A percentile compares a stretch with the other conserved stretches of the same genome.
phyloP scores from a whole-genome alignment of 2,797 vertebrate species.

The Poecile montanus region DNA sequence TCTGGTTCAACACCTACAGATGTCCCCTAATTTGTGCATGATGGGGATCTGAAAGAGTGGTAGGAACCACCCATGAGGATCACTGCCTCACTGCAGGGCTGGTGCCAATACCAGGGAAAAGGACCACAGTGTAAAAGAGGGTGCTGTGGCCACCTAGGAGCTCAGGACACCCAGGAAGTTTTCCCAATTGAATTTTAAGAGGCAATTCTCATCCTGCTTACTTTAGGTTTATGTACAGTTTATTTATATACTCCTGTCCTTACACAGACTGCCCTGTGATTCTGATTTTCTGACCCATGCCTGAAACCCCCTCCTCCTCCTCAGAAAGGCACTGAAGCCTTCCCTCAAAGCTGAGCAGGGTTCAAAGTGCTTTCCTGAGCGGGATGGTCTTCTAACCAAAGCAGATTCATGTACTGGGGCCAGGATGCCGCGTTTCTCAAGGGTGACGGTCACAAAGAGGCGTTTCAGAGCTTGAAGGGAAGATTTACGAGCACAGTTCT shows the following conservation, averaged over 20 bases:
- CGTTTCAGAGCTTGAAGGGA: conserved; percentile 44
- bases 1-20: neutral
- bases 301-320: neutral
- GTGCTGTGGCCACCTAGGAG: neutral
- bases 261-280: neutral
- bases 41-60: neutral
- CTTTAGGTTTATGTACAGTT: conserved; percentile 44
- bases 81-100: accelerated
- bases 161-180: conserved; percentile 33
- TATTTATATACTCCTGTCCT: conserved; percentile 17
- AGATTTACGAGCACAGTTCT: conserved; percentile 28
- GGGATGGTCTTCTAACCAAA: conserved; percentile 8
- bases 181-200: conserved; percentile 2
- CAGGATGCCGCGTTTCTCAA: conserved; percentile 33
- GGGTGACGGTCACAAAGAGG: conserved; percentile 71
- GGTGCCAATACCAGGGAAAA: accelerated
- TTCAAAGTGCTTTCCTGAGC: neutral
- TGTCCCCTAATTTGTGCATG: accelerated
- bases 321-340: neutral
- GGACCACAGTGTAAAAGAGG: neutral
- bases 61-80: neutral
- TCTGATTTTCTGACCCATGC: conserved; percentile 30
- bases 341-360: neutral
- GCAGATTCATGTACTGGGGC: conserved; percentile 10
- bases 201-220: conserved; percentile 26